Conservation (phyloP, 1,140 invertebrate species). For the Oncopeltus fasciatus region DNA sequence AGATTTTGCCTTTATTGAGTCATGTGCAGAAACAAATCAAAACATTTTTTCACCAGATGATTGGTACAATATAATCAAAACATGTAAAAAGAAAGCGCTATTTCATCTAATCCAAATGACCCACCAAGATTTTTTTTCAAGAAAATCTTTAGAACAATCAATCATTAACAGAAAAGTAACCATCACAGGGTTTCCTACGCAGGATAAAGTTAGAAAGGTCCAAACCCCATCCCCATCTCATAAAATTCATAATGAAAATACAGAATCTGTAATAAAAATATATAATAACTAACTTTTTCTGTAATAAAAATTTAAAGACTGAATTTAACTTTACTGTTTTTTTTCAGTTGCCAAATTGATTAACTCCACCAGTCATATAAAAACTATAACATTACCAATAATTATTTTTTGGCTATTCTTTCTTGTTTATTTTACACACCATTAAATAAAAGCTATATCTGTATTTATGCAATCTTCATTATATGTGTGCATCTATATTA, state of each 20-base stretch:
- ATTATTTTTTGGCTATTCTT: slow-evolving; percentile 15
- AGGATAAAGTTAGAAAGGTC: slow-evolving; percentile 20
- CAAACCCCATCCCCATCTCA: too few relatives aligned
- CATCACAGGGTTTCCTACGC: slow-evolving; percentile 17
- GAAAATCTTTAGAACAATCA: slow-evolving; percentile 16
- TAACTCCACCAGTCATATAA: slow-evolving; percentile 11
- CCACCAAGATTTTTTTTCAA: slow-evolving; percentile 20
- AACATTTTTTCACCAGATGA: too few relatives aligned
- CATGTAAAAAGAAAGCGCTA: slow-evolving; percentile 17
- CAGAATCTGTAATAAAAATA: too few relatives aligned
- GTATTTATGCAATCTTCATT: slow-evolving; percentile 9
- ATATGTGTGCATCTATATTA: slow-evolving; percentile 17
- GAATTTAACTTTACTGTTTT: too few relatives aligned
- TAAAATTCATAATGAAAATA: too few relatives aligned
- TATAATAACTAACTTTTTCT: too few relatives aligned
- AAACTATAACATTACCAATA: slow-evolving; percentile 8
- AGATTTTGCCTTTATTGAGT: too few relatives aligned
- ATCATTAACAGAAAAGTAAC: slow-evolving; percentile 21
- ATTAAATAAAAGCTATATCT: slow-evolving; percentile 16
- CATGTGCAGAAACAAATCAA: too few relatives aligned
- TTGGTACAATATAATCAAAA: too few relatives aligned
- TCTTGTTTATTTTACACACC: slow-evolving; percentile 17
- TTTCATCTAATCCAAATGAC: slow-evolving; percentile 18
- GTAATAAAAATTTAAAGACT: too few relatives aligned
- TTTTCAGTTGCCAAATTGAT: neutral